These are phyloP conservation scores for Isichthys henryi DNA, from an alignment of 2,113 vertebrate species.

Conservation along the genomic window DNA sequence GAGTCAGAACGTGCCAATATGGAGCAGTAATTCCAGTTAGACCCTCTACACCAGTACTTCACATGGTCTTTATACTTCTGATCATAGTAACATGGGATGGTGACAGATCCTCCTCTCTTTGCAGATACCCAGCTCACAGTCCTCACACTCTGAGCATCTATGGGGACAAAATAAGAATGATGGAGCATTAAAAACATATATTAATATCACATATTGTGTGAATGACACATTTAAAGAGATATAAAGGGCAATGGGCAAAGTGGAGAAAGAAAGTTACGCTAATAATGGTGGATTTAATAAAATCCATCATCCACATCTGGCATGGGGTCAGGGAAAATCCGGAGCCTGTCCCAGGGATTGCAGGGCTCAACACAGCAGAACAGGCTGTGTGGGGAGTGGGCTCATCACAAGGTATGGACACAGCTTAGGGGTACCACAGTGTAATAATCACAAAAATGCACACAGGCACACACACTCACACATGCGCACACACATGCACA, in stretches of 20 bases:
- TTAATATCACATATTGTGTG: neutral
- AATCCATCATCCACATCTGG: neutral
- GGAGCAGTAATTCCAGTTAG: neutral
- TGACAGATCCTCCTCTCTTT: neutral
- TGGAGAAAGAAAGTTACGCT: neutral
- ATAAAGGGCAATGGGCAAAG: neutral
- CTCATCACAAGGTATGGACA: neutral
- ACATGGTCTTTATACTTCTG: neutral
- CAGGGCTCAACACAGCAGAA: neutral
- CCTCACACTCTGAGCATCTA: neutral
- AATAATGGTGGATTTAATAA: neutral
- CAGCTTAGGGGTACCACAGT: neutral
- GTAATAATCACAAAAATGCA: neutral
- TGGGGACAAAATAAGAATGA: neutral
- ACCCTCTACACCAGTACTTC: constrained; percentile 20
- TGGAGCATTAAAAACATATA: neutral
- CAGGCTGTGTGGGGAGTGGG: neutral
- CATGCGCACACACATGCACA: neutral
- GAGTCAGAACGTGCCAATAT: neutral
- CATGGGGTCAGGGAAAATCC: neutral
- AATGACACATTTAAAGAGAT: neutral
- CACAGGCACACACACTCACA: neutral
- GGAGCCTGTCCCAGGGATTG: neutral
- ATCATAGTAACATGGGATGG: constrained; percentile 17
- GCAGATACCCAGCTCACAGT: neutral